A percentile compares a stretch with the other conserved stretches of the same genome.
Conservation (phyloP, 2,113 vertebrate genomes). For the Mobula hypostoma region DNA sequence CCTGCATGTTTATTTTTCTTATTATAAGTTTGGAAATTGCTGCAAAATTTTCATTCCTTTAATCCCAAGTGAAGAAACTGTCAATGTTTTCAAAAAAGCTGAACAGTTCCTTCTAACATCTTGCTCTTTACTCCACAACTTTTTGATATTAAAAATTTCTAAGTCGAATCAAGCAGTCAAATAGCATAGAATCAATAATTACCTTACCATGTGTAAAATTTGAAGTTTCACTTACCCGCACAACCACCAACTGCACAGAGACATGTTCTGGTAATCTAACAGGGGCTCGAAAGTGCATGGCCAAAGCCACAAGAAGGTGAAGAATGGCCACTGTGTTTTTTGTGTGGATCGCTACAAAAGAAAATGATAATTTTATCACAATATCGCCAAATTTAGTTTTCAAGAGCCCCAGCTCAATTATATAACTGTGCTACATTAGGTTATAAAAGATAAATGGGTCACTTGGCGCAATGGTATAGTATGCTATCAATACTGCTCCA, state of each 20-base stretch:
- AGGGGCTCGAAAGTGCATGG: constrained; percentile 82
- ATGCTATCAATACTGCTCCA: too few species aligned
- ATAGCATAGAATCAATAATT: neutral
- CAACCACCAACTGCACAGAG: constrained; percentile 79
- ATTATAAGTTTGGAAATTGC: neutral
- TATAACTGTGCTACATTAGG: neutral
- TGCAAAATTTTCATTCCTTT: neutral
- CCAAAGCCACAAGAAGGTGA: constrained; percentile 79
- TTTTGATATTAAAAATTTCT: neutral
- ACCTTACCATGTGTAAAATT: neutral
- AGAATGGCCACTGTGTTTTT: constrained; percentile 88
- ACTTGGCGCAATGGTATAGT: neutral
- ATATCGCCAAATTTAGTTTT: neutral
- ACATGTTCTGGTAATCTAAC: constrained; percentile 87
- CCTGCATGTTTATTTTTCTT: neutral
- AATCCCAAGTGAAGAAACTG: neutral
- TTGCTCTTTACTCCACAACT: neutral
- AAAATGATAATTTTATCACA: constrained; percentile 30
- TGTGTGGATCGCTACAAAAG: constrained; percentile 73
- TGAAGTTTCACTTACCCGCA: constrained; percentile 67
- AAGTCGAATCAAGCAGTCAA: neutral
- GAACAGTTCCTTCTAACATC: neutral
- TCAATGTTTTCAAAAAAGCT: neutral
- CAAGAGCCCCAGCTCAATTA: neutral
- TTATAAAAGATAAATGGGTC: neutral